phyloP scores from a whole-genome alignment of 2,888 invertebrate genomes.

The Heliconius ethilla region DNA sequence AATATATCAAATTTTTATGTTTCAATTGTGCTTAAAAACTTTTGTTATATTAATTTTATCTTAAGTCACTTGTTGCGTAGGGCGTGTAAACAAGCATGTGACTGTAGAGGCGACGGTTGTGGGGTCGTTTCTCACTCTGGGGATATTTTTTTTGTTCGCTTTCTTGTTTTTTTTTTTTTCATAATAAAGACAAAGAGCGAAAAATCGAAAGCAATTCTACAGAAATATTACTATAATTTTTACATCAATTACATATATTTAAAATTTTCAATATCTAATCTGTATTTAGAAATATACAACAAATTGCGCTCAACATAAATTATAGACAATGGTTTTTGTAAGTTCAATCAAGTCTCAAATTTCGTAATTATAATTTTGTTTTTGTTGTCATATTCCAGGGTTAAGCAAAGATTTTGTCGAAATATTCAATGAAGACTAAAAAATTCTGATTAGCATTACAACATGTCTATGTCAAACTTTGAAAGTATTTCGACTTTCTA shows the following conservation, averaged over 20 bases:
- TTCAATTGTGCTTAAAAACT: background rate
- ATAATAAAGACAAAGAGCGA: too few species aligned
- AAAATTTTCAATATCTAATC: background rate
- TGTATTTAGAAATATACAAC: background rate
- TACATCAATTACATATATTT: too few species aligned
- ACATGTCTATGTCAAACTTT: conserved; percentile 4
- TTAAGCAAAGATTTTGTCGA: background rate
- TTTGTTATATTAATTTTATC: background rate
- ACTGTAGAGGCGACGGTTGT: too few species aligned
- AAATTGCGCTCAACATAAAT: background rate
- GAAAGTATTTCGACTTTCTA: background rate
- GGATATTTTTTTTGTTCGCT: too few species aligned
- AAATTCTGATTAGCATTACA: conserved; percentile 18
- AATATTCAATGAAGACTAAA: conserved; percentile 15
- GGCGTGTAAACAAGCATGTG: too few species aligned
- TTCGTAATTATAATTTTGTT: background rate
- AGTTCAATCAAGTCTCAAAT: background rate
- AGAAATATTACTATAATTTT: too few species aligned
- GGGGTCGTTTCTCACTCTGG: too few species aligned
- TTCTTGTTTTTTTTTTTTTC: too few species aligned
- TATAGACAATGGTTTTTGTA: background rate
- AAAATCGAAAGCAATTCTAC: too few species aligned
- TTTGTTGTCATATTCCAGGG: background rate
- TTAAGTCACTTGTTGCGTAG: too few species aligned
- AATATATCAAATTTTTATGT: background rate